A percentile compares a stretch with the other conserved stretches of the same genome.
These are phyloP conservation scores for Accipiter cooperii DNA, from an alignment of 2,113 vertebrate genomes.

Conservation along the genomic window DNA sequence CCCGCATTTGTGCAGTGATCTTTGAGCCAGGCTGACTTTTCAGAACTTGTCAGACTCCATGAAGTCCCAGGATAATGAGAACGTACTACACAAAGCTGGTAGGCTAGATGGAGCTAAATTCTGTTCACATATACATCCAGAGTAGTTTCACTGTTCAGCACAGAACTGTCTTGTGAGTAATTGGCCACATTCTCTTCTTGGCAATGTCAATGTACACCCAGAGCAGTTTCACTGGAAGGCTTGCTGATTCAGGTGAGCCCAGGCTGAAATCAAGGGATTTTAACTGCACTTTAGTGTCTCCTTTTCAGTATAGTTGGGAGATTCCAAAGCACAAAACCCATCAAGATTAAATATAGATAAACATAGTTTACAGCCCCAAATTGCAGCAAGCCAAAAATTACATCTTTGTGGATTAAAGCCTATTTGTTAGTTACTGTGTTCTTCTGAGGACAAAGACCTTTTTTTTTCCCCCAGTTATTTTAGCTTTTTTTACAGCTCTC, in stretches of 20 bases:
- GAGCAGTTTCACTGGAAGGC: background rate
- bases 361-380: background rate
- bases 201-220: accelerated
- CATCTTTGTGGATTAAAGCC: background rate
- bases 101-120: background rate
- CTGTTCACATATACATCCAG: background rate
- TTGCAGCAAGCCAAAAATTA: background rate
- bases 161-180: background rate
- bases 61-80: background rate
- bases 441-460: background rate
- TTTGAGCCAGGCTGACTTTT: background rate
- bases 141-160: background rate
- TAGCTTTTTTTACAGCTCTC: background rate
- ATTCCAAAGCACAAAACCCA: background rate
- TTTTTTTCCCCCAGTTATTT: background rate
- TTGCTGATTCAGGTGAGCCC: background rate
- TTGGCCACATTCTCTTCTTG: background rate
- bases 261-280: background rate
- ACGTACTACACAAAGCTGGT: background rate
- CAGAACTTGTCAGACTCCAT: background rate
- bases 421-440: background rate
- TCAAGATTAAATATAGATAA: background rate
- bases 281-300: background rate
- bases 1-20: background rate
- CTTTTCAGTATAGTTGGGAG: background rate